Base-by-base conservation (phyloP, 2,888 invertebrate genomes). In the Mactromeris polynyma region DNA sequence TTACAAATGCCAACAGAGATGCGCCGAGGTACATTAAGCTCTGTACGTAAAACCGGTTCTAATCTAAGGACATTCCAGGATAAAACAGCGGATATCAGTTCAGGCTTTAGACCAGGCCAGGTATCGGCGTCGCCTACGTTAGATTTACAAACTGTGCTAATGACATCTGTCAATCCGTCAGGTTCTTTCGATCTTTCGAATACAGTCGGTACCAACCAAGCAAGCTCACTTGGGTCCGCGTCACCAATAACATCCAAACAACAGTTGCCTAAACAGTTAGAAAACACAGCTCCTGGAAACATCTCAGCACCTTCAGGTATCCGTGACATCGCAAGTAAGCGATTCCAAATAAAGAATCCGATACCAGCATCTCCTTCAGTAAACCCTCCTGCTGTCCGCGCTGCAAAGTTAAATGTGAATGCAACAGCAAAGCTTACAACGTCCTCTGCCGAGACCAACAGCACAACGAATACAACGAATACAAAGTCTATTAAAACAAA, bases 401-500 rank as follows among this genome's bases (percentile, higher is more conserved):
- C 21, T n/a, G 46, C 38, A 6, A n/a, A 36, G 2, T 31, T 84
- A 33, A 78, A 42, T 14, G 0, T 84, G 1, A 84, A 84, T 21
- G 11, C 78, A 7, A 46, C 78, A 1, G 85, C 89, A 31, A 83
- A 82, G 9, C 26, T 85, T 3, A 73, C 83, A 36, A 38, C 85
- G 9, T 81, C 89, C 0, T 73, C 88, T 7, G 83, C 88, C 0
- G 85, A 85, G 21, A 78, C 88, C 0, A 89, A 86, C 31, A 86
- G 85, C 42, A 84, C 83, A 14, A 54, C 88, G 1, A 88, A 89
- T 64, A 83, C 87, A n/a, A 88, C 89, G 4, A 87, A 86, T 51
- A 92, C 89, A 21, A 92, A 90, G 85, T 85, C 90, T 3, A 82
- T 90, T 4, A 90, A 90, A 69, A 92, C 88, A 14, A 92, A 89